These are phyloP conservation scores for Eupithecia insigniata DNA, from an alignment of 2,888 invertebrate species.

Conservation along the genomic window DNA sequence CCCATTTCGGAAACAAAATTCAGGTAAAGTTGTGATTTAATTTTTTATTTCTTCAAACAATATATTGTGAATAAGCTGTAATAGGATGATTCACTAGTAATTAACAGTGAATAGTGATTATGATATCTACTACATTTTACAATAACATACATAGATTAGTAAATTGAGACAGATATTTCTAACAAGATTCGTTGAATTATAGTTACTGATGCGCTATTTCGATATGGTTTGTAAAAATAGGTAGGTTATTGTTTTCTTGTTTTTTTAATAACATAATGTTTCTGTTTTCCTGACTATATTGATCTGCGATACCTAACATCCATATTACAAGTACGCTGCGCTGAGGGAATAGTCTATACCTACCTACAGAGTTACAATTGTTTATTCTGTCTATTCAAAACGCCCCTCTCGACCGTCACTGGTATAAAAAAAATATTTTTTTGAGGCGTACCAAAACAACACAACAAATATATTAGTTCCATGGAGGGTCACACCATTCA, in stretches of 20 bases:
- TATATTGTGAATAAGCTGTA: neutral
- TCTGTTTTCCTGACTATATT: neutral
- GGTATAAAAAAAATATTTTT: too few species aligned
- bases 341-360: too few species aligned
- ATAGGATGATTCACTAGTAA: too few species aligned
- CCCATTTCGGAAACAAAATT: neutral
- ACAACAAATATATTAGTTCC: too few species aligned
- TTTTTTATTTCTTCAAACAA: neutral
- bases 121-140: neutral
- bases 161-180: neutral
- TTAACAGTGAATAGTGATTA: neutral
- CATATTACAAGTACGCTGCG: too few species aligned
- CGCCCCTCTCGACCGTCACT: too few species aligned
- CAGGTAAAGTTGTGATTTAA: neutral
- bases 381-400: too few species aligned
- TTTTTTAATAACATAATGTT: neutral
- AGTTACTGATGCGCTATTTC: neutral
- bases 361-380: too few species aligned
- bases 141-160: neutral
- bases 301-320: neutral
- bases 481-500: too few species aligned
- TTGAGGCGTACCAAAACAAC: too few species aligned
- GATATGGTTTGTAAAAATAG: neutral
- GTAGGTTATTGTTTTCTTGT: neutral
- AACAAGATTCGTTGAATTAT: neutral